Percentiles rank a stretch among this genome's conserved stretches.
Evolutionary conservation across 92 coral and sea anemone genomes (phyloP).

Genomic region (Nematostella vectensis): DNA sequence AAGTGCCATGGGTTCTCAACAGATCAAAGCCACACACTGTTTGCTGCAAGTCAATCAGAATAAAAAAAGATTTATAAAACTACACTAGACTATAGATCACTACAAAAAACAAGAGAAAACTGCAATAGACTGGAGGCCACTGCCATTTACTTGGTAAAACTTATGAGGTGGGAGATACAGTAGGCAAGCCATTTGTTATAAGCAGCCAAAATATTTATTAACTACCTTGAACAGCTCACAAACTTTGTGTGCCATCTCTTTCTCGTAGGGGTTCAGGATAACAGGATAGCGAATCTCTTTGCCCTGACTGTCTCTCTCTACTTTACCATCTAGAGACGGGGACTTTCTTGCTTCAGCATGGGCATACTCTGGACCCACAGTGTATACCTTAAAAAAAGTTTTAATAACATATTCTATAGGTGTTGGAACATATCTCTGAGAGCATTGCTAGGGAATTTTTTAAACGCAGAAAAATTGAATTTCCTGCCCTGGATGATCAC

Average conservation of each 20-base stretch:
- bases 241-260: conserved; percentile 94
- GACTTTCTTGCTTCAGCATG: conserved; percentile 99
- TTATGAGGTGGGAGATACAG: no score
- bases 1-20: conserved; percentile 86
- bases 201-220: no score
- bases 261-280: conserved; percentile 81
- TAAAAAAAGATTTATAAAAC: neutral
- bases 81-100: no score
- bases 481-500: no score
- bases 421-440: neutral
- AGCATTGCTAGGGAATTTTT: no score
- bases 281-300: conserved; percentile 96
- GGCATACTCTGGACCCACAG: conserved; percentile 96
- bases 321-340: conserved; percentile 96
- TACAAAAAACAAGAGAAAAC: no score
- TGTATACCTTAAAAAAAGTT: conserved; percentile 58
- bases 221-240: conserved; percentile 85
- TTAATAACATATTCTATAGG: neutral
- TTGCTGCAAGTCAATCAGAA: conserved; percentile 47
- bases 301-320: conserved; percentile 91
- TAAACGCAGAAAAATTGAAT: no score
- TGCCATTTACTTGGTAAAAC: no score
- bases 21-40: conserved; percentile 98
- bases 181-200: no score
- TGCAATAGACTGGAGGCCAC: neutral